Conservation (phyloP, 1,140 invertebrate species). For the Vanessa tameamea region DNA sequence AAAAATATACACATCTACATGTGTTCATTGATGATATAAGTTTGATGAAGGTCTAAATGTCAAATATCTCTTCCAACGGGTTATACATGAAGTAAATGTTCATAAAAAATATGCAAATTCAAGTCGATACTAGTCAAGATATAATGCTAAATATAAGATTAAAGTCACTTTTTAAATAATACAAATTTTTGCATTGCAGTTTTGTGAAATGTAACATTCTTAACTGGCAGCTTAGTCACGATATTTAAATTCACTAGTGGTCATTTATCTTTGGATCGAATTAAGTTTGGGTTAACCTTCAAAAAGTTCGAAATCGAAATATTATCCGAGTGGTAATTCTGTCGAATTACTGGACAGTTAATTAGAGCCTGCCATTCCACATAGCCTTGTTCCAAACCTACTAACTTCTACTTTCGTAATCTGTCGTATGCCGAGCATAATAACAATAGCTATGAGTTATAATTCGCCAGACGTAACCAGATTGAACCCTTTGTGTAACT, state of each 20-base stretch:
- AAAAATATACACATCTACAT: too few species aligned
- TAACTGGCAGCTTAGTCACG: neutral
- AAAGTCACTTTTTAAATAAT: too few species aligned
- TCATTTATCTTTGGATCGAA: slow-evolving; percentile 21
- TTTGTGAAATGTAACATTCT: neutral
- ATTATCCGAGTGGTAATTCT: slow-evolving; percentile 55
- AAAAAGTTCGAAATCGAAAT: slow-evolving; percentile 22
- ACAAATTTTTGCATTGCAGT: neutral
- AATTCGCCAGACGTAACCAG: slow-evolving; percentile 47
- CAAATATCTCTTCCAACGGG: too few species aligned
- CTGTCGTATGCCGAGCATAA: slow-evolving; percentile 56
- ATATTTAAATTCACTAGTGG: slow-evolving; percentile 8
- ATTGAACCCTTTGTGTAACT: slow-evolving; percentile 68
- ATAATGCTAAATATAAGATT: too few species aligned
- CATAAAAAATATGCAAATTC: too few species aligned
- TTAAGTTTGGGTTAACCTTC: slow-evolving; percentile 23
- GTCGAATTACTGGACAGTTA: slow-evolving; percentile 74
- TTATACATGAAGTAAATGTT: too few species aligned
- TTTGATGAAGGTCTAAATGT: too few species aligned
- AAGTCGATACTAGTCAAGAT: too few species aligned
- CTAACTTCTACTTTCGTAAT: slow-evolving; percentile 65
- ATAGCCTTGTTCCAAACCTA: slow-evolving; percentile 56
- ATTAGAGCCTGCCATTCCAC: slow-evolving; percentile 71
- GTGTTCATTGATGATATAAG: too few species aligned
- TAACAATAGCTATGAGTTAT: slow-evolving; percentile 69